Evolutionary conservation across 2,888 invertebrate genomes (phyloP), one percentile per base, ranked within the genome.

Genomic region (Criorhina ranunculi): DNA sequence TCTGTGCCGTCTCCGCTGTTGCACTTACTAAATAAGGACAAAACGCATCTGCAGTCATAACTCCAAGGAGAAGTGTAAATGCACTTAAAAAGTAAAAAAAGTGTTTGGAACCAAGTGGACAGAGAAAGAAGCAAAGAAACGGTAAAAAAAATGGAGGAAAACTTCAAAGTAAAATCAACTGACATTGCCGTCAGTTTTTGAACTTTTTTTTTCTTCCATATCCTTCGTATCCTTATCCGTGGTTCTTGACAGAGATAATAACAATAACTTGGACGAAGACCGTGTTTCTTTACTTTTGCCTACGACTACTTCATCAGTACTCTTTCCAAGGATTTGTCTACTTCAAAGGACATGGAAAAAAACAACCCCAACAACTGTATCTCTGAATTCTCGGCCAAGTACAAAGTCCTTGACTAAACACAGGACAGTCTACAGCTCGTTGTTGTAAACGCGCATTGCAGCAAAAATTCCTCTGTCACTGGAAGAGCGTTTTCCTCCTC

Each of bases 41-140:
- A 57, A 85, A 76, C 85, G 75, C 85, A 80, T 85, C 80, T 85
- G 85, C 85, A 85, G 70, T 80, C 80, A 80, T 85, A 85, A 80
- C 53, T 75, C 11, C 12, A 9, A 8, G 15, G 4, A 9, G 19
- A 69, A 85, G 80, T 85, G 85, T 70, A 64, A 85, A 85, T 85
- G 85, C 75, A 80, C 75, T 85, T 75, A 76, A 76, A 69, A 77
- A 73, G 80, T 60, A 60, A 7, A 70, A 60, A 51, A 44, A 7
- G 24, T 24, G 24, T 24, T 1, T 4, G 4, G 24, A 24, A 24
- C 24, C 46, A 64, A 57, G 75, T 64, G 55, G 44, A 40, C 7
- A 67, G 55, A n/a, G 29, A 37, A 11, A 31, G 37, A 46, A 59
- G 29, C 37, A 53, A 37, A 49, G 24, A 40, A 31, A 35, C n/a